Evolutionary conservation across 2,113 vertebrate species (phyloP), one percentile per base, ranked within the genome.

Genomic region (Bostrychus sinensis): DNA sequence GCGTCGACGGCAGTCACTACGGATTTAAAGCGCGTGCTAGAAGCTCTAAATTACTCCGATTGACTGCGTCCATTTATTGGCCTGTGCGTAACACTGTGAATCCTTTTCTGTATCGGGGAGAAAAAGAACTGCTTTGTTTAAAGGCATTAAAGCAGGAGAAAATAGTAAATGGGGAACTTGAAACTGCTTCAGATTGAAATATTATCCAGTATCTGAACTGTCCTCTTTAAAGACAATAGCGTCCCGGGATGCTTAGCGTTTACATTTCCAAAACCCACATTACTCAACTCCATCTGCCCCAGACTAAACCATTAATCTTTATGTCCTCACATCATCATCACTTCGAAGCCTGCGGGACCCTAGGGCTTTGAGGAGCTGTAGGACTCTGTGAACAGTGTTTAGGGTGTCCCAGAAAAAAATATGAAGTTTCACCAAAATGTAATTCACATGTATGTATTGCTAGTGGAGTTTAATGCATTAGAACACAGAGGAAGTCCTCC

Each of bases 1-100:
- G 84, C 65, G 77, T 72, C 72, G 77, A 48, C 64, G 50, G 58
- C 66, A 77, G 61, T 70, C 65, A 46, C 64, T 69, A 80, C 59
- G 22, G 68, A 51, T 79, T 67, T 62, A 26, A 77, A 81, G 56
- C 66, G 56, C 66, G 60, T 66, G 32, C 23, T 39, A 26, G 10
- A 56, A 72, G 62, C 43, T 60, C 28, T 57, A 45, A 70, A 82
- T 68, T 11, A 55, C 23, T 66, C 7, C 32, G 32, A 32, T 67
- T 63, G 10, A 16, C 10, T 57, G 39, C 4, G 12, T 30, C 67
- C 42, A 6, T 3, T 39, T 62, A 68, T 48, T 76, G 69, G 56
- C 69, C 72, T 81, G 63, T 23, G 66, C 69, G 32, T 34, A 53
- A 71, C 65, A 51, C 38, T 10, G 46, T 28, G 48, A 9, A n/a